A percentile compares a stretch with the other conserved stretches of the same genome.
Conservation (phyloP, 2,113 vertebrate genomes). For the Vicugna pacos region DNA sequence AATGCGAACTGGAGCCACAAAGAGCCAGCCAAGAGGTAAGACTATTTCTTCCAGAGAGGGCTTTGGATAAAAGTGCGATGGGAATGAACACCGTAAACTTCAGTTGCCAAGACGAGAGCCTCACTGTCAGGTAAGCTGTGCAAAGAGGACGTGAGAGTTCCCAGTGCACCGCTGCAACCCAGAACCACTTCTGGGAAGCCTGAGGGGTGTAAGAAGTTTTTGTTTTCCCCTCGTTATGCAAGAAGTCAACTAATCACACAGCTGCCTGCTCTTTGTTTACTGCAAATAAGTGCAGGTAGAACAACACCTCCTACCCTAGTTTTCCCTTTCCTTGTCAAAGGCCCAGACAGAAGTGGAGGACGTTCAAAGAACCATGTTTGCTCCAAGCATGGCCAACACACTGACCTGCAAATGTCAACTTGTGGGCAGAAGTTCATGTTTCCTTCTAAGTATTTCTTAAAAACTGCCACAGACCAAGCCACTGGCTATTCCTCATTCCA, state of each 20-base stretch:
- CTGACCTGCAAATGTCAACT: neutral
- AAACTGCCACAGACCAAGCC: neutral
- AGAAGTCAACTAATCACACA: neutral
- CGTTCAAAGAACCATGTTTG: neutral
- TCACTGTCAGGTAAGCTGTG: neutral
- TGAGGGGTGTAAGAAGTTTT: neutral
- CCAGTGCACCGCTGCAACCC: neutral
- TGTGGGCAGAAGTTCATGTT: neutral
- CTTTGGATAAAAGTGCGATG: neutral
- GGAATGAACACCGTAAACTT: neutral
- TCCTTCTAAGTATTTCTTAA: slow-evolving; percentile 12
- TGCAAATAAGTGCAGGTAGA: neutral
- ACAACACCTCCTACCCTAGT: neutral
- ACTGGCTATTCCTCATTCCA: neutral
- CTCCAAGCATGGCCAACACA: neutral
- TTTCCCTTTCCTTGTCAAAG: neutral
- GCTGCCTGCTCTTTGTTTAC: neutral
- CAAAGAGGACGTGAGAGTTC: neutral
- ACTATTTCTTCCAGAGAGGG: neutral
- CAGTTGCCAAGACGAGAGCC: neutral
- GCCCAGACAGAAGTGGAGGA: neutral
- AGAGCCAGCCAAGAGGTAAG: neutral
- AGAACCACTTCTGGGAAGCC: neutral
- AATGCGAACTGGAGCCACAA: neutral
- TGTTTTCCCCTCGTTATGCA: neutral